Evolutionary conservation across 2,888 invertebrate genomes (phyloP), one percentile per base, ranked within the genome.

Genomic region (Prosopocoilus inquinatus): DNA sequence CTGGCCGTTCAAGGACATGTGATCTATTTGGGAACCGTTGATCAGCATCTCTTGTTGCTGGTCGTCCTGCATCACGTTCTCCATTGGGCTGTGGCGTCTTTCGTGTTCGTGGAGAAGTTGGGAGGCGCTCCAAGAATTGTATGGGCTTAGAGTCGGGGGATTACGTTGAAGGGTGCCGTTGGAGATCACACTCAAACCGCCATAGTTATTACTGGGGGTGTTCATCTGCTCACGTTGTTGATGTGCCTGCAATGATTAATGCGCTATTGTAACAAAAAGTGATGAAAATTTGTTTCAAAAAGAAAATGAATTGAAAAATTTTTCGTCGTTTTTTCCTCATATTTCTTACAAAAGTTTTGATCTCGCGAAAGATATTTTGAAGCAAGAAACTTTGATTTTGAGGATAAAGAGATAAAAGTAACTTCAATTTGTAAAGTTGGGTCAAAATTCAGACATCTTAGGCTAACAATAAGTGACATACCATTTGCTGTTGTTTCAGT

Each of bases 71-170:
- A 55, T 55, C 45, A 59, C 48, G 46, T 60, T 60, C 20, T 62
- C 73, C 65, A 78, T 70, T 0, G 82, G 82, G 63, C 81, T 82
- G 58, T 80, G 80, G 16, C 83, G 71, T 46, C 81, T 71, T 66
- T 84, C 83, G 64, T 84, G 83, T 64, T 83, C 82, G 61, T 81
- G 81, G 1, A 84, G 70, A 9, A 84, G 71, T 63, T 84, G 83
- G 2, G 82, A 81, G 2, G 84, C 84, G 20, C 81, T 82, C 84
- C 84, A 84, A 1, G 81, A 82, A 64, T 82, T 82, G 65, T 79
- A 82, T 0, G 82, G 83, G 60, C 80, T 81, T 33, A 82, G 68
- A 7, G 75, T 74, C 58, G 79, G 71, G 47, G 53, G 56, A 38
- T 73, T 75, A 34, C 79, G 64, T 35, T 75, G 76, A 9, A 79